phyloP scores from a whole-genome alignment of 2,797 vertebrate species.

The Leucoraja ocellata region DNA sequence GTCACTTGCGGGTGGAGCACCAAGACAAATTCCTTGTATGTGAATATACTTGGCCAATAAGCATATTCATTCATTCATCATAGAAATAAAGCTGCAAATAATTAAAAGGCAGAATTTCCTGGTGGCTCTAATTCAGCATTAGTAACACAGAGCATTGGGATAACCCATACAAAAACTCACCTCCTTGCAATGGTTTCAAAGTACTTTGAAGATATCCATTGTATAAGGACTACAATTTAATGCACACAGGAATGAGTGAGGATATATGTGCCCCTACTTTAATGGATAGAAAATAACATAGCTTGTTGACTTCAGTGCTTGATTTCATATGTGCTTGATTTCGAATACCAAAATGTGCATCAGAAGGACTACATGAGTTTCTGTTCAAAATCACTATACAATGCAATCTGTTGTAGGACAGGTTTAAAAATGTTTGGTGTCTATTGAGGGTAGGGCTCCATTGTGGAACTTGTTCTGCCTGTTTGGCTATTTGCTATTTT shows the following conservation, averaged over 20 bases:
- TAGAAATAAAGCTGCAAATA: not conserved
- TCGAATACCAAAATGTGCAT: not conserved
- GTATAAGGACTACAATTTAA: not conserved
- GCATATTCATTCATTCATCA: not conserved
- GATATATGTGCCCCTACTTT: not conserved
- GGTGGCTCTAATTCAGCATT: not conserved
- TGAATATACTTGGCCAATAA: no score
- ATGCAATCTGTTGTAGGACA: not conserved
- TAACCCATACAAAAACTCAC: not conserved
- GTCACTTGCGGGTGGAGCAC: no score
- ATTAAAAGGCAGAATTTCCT: not conserved
- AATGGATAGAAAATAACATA: not conserved
- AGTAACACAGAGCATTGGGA: not conserved
- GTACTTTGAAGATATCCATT: not conserved
- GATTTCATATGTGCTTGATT: not conserved
- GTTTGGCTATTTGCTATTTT: slow-evolving; percentile 5
- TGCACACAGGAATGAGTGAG: not conserved
- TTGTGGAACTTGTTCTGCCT: slow-evolving; percentile 20
- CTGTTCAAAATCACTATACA: not conserved
- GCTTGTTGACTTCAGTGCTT: not conserved
- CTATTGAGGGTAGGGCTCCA: not conserved
- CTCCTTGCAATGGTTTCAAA: not conserved
- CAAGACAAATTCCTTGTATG: no score
- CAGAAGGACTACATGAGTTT: not conserved
- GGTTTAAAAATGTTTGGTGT: not conserved